A percentile compares a stretch with the other conserved stretches of the same genome.
phyloP scores from a whole-genome alignment of 2,797 vertebrate genomes.

The Danio choprae region DNA sequence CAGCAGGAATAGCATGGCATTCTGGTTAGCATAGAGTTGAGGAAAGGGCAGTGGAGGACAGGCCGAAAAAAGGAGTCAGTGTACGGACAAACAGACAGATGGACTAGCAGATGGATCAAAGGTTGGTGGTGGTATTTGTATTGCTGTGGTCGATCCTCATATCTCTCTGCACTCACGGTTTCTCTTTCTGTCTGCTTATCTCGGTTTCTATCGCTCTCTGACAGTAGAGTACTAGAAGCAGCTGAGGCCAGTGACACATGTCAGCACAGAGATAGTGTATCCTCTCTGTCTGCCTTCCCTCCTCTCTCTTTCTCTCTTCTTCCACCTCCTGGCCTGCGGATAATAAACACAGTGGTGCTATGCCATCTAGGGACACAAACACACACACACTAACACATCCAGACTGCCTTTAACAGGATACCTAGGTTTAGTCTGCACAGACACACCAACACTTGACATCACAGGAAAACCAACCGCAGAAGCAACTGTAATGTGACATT shows the following conservation, averaged over 20 bases:
- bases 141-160: conserved; percentile 60
- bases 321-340: conserved; percentile 47
- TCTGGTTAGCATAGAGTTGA: neutral
- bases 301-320: conserved; percentile 43
- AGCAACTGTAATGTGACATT: conserved; percentile 38
- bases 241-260: conserved; percentile 72
- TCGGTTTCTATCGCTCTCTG: conserved; percentile 56
- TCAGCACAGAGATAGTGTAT: conserved; percentile 67
- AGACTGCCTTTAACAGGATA: conserved; percentile 51
- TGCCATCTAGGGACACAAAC: conserved; percentile 53
- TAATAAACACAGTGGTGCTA: conserved; percentile 30
- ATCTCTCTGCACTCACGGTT: conserved; percentile 22
- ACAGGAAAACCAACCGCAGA: neutral
- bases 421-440: conserved; percentile 50
- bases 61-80: neutral
- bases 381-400: conserved; percentile 49
- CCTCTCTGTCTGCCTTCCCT: conserved; percentile 60
- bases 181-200: conserved; percentile 46
- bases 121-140: conserved; percentile 68
- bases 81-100: conserved; percentile 24
- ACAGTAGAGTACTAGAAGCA: conserved; percentile 69
- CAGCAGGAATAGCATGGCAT: conserved; percentile 20
- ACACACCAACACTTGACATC: conserved; percentile 31
- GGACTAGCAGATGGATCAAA: conserved; percentile 24
- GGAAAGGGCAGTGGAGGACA: conserved; percentile 4